Conservation (phyloP, 2,797 vertebrate species). For the Hylomyscus alleni region DNA sequence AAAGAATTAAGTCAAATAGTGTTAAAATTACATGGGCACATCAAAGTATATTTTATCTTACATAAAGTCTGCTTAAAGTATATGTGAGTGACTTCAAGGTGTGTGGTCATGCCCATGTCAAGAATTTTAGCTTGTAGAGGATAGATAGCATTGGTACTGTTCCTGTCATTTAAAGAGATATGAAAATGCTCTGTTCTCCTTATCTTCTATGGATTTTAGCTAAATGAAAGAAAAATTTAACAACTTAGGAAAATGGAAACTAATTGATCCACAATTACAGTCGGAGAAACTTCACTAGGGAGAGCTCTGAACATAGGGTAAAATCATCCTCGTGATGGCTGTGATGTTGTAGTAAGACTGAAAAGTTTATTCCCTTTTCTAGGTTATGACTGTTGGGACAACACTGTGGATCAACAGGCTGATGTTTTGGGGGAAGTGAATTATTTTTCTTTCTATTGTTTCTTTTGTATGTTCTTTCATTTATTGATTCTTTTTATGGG, state of each 20-base stretch:
- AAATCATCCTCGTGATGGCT: no score
- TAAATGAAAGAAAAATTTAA: neutral
- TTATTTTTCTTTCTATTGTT: neutral
- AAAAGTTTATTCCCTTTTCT: neutral
- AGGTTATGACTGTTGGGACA: fast-evolving
- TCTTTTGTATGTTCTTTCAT: neutral
- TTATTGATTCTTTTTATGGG: neutral
- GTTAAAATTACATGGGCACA: neutral
- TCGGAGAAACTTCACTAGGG: neutral
- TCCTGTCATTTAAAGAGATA: neutral
- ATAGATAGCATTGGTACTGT: neutral
- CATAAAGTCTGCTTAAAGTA: neutral
- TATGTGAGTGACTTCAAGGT: neutral
- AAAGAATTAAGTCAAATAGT: neutral
- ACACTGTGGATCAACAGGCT: neutral
- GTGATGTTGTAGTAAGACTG: neutral
- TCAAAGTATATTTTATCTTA: neutral
- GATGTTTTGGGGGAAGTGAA: neutral
- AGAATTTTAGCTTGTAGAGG: neutral
- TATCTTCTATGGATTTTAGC: neutral
- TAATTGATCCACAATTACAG: neutral
- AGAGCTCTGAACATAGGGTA: no score
- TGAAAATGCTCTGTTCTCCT: neutral
- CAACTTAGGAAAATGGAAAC: neutral
- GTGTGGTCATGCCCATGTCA: neutral